A percentile compares a stretch with the other conserved stretches of the same genome.
phyloP scores from a whole-genome alignment of 2,888 invertebrate species.

The Stegophylla sp. region DNA sequence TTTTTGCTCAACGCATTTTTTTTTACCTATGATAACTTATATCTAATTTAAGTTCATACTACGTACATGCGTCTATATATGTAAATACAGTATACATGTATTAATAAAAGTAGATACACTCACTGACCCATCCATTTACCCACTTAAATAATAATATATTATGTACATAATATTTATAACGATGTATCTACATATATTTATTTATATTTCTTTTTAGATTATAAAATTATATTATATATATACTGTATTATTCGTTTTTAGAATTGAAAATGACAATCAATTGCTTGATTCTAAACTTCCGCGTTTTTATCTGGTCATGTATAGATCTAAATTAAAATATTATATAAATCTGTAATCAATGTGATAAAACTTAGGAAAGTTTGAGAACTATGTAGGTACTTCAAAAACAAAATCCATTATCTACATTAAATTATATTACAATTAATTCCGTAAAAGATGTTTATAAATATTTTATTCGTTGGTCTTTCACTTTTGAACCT shows the following conservation, averaged over 20 bases:
- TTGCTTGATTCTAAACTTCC: constrained; percentile 17
- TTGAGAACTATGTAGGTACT: no score
- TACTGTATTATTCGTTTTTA: background rate
- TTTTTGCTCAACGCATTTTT: constrained; percentile 42
- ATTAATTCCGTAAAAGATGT: no score
- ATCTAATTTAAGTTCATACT: background rate
- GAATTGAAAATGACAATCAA: constrained; percentile 42
- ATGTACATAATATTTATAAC: no score
- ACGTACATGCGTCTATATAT: no score
- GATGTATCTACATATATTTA: background rate
- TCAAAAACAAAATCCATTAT: no score
- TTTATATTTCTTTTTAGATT: constrained; percentile 27
- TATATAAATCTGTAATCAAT: constrained; percentile 8
- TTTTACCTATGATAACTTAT: background rate
- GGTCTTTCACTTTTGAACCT: no score
- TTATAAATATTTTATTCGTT: no score
- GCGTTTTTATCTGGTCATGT: background rate
- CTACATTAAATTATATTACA: no score
- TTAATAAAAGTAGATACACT: no score
- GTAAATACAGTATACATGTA: no score
- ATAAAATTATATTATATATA: background rate
- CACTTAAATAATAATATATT: no score
- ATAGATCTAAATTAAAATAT: constrained; percentile 21
- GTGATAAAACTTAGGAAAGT: constrained; percentile 25
- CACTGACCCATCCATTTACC: no score